A percentile compares a stretch with the other conserved stretches of the same genome.
These are phyloP conservation scores for Silurus aristotelis DNA, from an alignment of 2,797 vertebrate species.

Conservation along the genomic window DNA sequence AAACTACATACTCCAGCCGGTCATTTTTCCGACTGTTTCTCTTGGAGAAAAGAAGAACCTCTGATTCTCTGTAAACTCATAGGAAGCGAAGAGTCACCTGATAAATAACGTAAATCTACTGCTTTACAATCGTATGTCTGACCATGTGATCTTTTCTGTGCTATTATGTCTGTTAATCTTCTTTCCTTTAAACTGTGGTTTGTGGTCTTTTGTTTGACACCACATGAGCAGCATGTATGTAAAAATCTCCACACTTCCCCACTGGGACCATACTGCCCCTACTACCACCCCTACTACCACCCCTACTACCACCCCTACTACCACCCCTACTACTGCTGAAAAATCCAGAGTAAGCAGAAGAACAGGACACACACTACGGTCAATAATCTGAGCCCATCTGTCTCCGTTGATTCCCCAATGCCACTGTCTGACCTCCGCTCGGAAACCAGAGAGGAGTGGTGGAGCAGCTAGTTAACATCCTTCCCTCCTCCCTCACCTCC, in stretches of 20 bases:
- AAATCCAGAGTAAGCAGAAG: constrained; percentile 12
- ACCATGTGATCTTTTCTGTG: neutral
- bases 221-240: neutral
- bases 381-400: constrained; percentile 38
- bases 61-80: neutral
- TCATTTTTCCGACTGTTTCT: neutral
- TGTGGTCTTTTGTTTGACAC: constrained; percentile 40
- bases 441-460: constrained; percentile 43
- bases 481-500: constrained; percentile 2
- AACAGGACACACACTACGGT: constrained; percentile 29
- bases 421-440: constrained; percentile 48
- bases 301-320: too few relatives aligned
- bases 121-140: neutral
- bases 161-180: constrained; percentile 22
- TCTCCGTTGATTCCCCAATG: neutral
- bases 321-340: neutral
- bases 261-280: constrained; percentile 16
- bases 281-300: neutral
- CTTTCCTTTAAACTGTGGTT: constrained; percentile 18
- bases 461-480: constrained; percentile 63
- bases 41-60: neutral
- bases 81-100: neutral
- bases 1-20: neutral
- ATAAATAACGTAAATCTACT: too few relatives aligned
- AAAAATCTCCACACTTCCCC: constrained; percentile 14